phyloP scores from a whole-genome alignment of 2,113 vertebrate genomes.

The Siniperca knerii region DNA sequence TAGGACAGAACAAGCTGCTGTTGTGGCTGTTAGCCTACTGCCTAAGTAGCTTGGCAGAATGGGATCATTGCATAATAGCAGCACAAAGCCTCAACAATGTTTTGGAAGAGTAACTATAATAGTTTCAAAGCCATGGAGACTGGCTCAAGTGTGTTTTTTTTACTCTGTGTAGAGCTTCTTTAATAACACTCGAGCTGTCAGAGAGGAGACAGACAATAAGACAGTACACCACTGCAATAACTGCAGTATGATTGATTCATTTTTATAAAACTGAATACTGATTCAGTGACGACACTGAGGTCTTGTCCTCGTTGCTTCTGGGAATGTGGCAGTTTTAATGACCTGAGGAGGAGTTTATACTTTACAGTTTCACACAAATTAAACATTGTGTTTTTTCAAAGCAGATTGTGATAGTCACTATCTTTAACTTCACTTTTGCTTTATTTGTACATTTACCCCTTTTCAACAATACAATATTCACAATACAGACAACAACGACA shows the following conservation, averaged over 20 bases:
- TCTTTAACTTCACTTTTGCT: not conserved
- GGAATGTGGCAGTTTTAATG: not conserved
- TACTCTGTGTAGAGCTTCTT: constrained; percentile 21
- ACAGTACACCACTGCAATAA: not conserved
- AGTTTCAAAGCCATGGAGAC: constrained; percentile 43
- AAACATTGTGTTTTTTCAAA: not conserved
- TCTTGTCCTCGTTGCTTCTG: not conserved
- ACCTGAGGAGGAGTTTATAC: not conserved
- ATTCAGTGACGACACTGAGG: not conserved
- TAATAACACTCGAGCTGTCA: constrained; percentile 35
- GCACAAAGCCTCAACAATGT: constrained; percentile 41
- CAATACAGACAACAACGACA: not conserved
- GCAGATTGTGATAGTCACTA: not conserved
- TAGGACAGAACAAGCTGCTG: constrained; percentile 23
- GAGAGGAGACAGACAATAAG: constrained; percentile 1
- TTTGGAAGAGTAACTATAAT: constrained; percentile 57
- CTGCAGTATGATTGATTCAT: not conserved
- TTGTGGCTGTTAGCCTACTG: constrained; percentile 38
- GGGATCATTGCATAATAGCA: constrained; percentile 40
- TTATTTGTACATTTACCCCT: not conserved
- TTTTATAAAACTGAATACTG: constrained; percentile 14
- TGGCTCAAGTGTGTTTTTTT: constrained; percentile 23
- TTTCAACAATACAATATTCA: not conserved
- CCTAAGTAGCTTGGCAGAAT: constrained; percentile 58
- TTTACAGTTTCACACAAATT: not conserved